phyloP scores from a whole-genome alignment of 2,888 invertebrate species.

The Antitype chi region DNA sequence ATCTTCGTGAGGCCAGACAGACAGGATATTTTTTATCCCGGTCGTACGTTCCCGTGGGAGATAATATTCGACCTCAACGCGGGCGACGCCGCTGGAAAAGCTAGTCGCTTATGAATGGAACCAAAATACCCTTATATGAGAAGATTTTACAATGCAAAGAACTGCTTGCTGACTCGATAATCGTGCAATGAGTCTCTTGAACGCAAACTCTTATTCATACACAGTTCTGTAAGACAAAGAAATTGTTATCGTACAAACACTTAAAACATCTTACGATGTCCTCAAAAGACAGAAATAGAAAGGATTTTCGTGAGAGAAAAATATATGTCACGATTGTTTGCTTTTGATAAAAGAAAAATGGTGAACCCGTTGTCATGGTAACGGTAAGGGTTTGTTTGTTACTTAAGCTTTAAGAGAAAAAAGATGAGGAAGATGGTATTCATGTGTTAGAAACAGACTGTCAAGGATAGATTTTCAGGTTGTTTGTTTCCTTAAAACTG shows the following conservation, averaged over 20 bases:
- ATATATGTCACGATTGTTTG: slow-evolving; percentile 28
- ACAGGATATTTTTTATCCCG: no score
- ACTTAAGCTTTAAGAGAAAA: not conserved
- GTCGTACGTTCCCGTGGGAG: no score
- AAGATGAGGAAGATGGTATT: not conserved
- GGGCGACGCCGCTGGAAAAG: no score
- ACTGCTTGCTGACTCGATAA: slow-evolving; percentile 52
- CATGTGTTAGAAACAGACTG: no score
- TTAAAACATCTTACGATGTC: slow-evolving; percentile 35
- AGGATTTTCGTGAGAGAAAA: slow-evolving; percentile 15
- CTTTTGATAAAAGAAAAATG: slow-evolving; percentile 26
- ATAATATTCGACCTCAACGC: no score
- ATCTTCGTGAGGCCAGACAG: no score
- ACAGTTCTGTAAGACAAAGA: slow-evolving; percentile 28
- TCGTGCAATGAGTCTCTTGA: slow-evolving; percentile 58
- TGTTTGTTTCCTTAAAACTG: not conserved
- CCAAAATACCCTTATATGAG: slow-evolving; percentile 27
- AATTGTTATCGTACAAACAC: slow-evolving; percentile 44
- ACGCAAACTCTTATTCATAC: slow-evolving; percentile 49
- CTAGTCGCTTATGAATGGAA: slow-evolving; percentile 32
- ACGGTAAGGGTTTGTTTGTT: slow-evolving; percentile 29
- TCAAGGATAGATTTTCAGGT: not conserved
- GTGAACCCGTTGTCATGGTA: slow-evolving; percentile 7
- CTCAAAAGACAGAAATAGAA: slow-evolving; percentile 10
- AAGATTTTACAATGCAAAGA: slow-evolving; percentile 56